phyloP scores from a whole-genome alignment of 2,797 vertebrate species.

The Triplophysa yarkandensis region DNA sequence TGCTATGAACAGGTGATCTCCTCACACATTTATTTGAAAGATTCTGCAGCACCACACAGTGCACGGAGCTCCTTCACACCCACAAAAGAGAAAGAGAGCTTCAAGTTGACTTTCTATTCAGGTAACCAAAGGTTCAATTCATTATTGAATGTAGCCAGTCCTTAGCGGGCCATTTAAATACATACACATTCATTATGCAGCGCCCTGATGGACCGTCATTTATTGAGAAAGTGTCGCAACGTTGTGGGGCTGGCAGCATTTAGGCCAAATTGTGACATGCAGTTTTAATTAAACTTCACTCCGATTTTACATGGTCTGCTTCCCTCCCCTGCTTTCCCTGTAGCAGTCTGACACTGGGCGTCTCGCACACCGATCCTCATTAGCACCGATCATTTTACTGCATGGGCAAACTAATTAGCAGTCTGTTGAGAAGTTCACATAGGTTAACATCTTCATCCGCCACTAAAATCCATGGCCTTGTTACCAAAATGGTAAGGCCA shows the following conservation, averaged over 20 bases:
- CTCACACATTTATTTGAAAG: background rate
- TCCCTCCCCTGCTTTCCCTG: slow-evolving; percentile 31
- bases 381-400: slow-evolving; percentile 24
- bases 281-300: slow-evolving; percentile 57
- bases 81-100: slow-evolving; percentile 13
- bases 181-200: slow-evolving; percentile 14
- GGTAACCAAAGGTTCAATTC: slow-evolving; percentile 16
- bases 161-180: slow-evolving; percentile 5
- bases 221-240: slow-evolving; percentile 36
- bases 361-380: slow-evolving; percentile 29
- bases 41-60: slow-evolving; percentile 2
- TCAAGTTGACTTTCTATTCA: slow-evolving; percentile 10
- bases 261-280: slow-evolving; percentile 37
- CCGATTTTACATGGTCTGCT: slow-evolving; percentile 51
- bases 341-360: slow-evolving; percentile 31
- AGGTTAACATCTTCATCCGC: slow-evolving; percentile 46
- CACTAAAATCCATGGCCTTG: slow-evolving; percentile 22
- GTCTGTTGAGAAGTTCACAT: slow-evolving; percentile 25
- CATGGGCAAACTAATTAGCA: slow-evolving; percentile 47
- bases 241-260: slow-evolving; percentile 45
- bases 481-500: slow-evolving; percentile 11
- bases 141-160: slow-evolving; percentile 20
- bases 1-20: background rate
- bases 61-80: background rate
- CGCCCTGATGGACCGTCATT: slow-evolving; percentile 11